Percentiles rank a stretch among this genome's conserved stretches.
Conservation (phyloP, 1,140 invertebrate species). For the Heliconius hermathena region DNA sequence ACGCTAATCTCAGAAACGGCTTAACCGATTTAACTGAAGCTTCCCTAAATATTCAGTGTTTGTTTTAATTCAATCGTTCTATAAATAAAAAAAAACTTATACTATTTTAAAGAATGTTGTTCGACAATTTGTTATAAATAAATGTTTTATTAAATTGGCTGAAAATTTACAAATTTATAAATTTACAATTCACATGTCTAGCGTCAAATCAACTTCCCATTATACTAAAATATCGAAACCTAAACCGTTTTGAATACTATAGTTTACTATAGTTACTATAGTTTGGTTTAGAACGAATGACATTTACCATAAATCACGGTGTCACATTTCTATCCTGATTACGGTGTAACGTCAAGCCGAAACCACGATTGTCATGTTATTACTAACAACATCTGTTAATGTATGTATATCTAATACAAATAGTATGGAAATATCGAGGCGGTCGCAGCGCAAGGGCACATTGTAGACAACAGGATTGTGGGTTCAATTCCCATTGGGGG, state of each 20-base stretch:
- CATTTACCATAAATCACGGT: slow-evolving; percentile 2
- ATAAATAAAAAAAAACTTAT: no score
- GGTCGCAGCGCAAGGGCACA: no score
- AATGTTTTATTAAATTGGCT: no score
- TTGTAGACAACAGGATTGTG: no score
- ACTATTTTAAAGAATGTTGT: no score
- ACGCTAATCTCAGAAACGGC: no score
- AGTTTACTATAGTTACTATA: neutral
- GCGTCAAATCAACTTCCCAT: neutral
- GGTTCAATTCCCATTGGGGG: no score
- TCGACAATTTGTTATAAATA: no score
- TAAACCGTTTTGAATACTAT: neutral
- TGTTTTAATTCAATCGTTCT: no score
- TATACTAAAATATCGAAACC: neutral
- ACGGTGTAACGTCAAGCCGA: neutral
- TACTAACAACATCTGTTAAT: neutral
- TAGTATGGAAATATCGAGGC: neutral
- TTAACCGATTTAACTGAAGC: no score
- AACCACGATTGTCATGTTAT: neutral
- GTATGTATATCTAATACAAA: neutral
- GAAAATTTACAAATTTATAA: no score
- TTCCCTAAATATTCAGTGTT: no score
- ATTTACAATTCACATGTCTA: neutral
- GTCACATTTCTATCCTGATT: slow-evolving; percentile 11
- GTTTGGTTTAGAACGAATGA: neutral